Evolutionary conservation across 1,140 invertebrate species (phyloP).

Genomic region (Heliconius melpomene): DNA sequence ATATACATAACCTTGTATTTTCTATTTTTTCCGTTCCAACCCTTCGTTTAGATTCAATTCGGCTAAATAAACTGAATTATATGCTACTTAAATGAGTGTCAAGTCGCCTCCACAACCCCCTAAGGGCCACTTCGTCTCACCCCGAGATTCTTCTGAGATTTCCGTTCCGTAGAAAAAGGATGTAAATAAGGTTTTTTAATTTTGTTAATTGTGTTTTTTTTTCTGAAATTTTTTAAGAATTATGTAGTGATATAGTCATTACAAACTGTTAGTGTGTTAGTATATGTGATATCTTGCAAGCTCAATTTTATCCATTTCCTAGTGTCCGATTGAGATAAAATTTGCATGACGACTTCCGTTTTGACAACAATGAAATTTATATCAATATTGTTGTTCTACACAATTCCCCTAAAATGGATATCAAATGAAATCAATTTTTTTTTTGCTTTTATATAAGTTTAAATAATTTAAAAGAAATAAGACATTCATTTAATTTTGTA

Average conservation of each 20-base stretch:
- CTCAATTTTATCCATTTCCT: no score
- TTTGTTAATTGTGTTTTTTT: neutral
- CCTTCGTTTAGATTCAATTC: conserved; percentile 76
- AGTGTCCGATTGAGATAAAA: no score
- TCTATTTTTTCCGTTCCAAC: conserved; percentile 56
- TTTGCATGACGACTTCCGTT: no score
- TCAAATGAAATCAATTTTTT: neutral
- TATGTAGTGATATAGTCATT: no score
- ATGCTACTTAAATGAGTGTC: conserved; percentile 80
- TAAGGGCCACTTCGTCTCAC: conserved; percentile 67
- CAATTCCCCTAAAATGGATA: no score
- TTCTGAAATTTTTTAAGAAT: neutral
- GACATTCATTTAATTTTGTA: no score
- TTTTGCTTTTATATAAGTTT: no score
- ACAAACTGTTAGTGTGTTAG: no score
- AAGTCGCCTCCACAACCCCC: conserved; percentile 53
- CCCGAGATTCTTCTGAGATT: conserved; percentile 60
- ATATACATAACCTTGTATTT: conserved; percentile 34
- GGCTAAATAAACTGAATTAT: conserved; percentile 80
- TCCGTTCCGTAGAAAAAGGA: conserved; percentile 24
- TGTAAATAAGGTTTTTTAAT: conserved; percentile 33
- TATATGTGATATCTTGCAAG: no score
- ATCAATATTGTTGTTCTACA: no score
- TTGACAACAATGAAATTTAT: no score
- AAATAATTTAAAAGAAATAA: no score